phyloP scores from a whole-genome alignment of 1,140 invertebrate genomes.

The Trinorchestia longiramus region DNA sequence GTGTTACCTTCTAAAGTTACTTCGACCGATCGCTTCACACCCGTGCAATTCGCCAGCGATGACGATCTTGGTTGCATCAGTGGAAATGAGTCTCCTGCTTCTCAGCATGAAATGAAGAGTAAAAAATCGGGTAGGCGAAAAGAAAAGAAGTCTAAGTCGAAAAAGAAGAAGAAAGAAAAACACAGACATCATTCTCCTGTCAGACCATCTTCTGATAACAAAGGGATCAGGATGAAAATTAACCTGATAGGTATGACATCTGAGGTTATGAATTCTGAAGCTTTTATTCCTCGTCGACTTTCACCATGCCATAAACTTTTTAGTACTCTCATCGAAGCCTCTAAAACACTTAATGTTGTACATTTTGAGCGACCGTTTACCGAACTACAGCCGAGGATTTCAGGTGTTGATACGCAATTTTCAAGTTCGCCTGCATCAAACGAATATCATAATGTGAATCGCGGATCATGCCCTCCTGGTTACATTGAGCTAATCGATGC shows the following conservation, averaged over 20 bases:
- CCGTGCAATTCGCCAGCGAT: not conserved
- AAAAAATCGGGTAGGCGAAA: not conserved
- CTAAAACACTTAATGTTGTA: not conserved
- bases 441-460: not conserved
- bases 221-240: slow-evolving; percentile 23
- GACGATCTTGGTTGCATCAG: slow-evolving; percentile 23
- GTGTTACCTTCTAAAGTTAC: not conserved
- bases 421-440: not conserved
- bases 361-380: not conserved
- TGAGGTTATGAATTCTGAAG: not conserved
- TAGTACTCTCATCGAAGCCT: slow-evolving; percentile 2
- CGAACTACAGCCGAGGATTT: not conserved
- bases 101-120: not conserved
- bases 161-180: slow-evolving; percentile 50
- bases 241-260: slow-evolving; percentile 13
- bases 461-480: not conserved
- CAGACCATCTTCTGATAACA: not conserved
- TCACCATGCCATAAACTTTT: not conserved
- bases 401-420: not conserved
- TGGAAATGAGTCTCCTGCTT: not conserved
- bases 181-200: slow-evolving; percentile 21
- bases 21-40: not conserved
- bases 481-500: not conserved
- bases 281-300: not conserved
- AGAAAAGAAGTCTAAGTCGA: slow-evolving; percentile 27